These are phyloP conservation scores for Pangasius larnaudii DNA, from an alignment of 2,797 vertebrate genomes.

Conservation along the genomic window DNA sequence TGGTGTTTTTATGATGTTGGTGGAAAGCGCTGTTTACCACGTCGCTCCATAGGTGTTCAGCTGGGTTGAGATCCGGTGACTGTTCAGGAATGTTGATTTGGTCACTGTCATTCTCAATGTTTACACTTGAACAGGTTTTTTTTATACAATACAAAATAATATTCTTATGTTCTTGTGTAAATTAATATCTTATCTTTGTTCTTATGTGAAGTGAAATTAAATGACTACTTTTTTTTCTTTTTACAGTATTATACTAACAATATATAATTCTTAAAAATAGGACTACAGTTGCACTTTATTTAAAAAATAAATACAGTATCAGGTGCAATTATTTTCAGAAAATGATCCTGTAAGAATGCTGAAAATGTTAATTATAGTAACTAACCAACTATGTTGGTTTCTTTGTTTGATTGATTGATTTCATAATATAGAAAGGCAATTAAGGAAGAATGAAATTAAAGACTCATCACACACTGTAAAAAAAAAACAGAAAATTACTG, in stretches of 20 bases:
- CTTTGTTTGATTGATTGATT: slow-evolving; percentile 8
- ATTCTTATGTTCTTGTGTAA: not conserved
- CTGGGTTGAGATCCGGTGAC: not conserved
- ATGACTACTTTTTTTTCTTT: not conserved
- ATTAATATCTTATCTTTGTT: not conserved
- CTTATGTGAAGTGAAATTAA: not conserved
- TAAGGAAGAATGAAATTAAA: slow-evolving; percentile 11
- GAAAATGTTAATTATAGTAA: not conserved
- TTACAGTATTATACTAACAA: too few species aligned
- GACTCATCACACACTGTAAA: not conserved
- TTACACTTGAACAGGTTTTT: not conserved
- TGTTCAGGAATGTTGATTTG: not conserved
- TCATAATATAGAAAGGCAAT: slow-evolving; percentile 29
- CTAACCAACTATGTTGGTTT: not conserved
- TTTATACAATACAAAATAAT: not conserved
- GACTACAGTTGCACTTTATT: not conserved
- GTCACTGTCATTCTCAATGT: not conserved
- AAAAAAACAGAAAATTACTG: slow-evolving; percentile 11
- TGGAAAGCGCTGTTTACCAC: not conserved
- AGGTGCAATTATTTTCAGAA: not conserved
- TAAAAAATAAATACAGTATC: not conserved
- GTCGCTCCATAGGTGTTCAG: not conserved
- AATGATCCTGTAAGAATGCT: not conserved
- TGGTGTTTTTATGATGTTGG: too few species aligned
- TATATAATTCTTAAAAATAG: not conserved